Percentiles rank a stretch among this genome's conserved stretches.
phyloP scores from a whole-genome alignment of 2,888 invertebrate species.

The Pristionchus exspectatus region DNA sequence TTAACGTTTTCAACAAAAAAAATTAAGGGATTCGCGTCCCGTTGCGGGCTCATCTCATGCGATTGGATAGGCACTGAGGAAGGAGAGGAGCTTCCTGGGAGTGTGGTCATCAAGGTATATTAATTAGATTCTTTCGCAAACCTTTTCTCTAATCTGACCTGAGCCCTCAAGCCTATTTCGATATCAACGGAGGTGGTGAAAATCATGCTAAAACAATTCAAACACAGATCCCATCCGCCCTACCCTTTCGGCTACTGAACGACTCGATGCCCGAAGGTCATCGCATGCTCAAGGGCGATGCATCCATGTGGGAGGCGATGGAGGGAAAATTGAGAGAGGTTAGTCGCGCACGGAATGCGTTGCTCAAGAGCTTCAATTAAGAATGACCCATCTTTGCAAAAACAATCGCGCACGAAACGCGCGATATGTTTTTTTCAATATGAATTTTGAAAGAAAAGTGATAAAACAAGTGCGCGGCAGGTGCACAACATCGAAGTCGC shows the following conservation, averaged over 20 bases:
- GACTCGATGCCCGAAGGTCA: background rate
- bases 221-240: background rate
- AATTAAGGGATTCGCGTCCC: constrained; percentile 16
- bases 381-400: background rate
- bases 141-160: background rate
- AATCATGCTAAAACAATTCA: background rate
- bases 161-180: no score
- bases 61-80: background rate
- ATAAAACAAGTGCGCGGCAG: background rate
- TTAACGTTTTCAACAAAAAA: background rate
- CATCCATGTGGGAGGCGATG: background rate
- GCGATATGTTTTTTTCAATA: no score
- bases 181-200: background rate
- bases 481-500: constrained; percentile 36
- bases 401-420: constrained; percentile 24
- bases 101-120: constrained; percentile 15
- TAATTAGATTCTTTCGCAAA: background rate
- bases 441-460: background rate
- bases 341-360: background rate
- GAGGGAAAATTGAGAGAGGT: background rate
- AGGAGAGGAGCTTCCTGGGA: background rate
- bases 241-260: background rate
- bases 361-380: background rate
- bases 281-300: constrained; percentile 10
- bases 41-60: background rate